Evolutionary conservation across 2,888 invertebrate species (phyloP).

Genomic region (Pandemis cinnamomeana): DNA sequence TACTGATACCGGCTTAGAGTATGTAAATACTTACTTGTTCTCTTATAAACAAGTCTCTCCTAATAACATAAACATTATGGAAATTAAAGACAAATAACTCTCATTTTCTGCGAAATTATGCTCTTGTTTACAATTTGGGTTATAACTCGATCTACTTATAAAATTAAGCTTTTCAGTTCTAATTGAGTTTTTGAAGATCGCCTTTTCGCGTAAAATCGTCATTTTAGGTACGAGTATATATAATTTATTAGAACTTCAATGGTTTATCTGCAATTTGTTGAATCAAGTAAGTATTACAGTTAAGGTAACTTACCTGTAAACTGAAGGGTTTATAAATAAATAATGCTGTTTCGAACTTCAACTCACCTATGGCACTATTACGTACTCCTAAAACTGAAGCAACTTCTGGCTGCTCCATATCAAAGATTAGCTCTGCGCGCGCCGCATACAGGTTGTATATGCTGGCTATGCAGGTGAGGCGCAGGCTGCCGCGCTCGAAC

Average conservation of each 20-base stretch:
- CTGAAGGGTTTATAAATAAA: not conserved
- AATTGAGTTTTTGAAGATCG: slow-evolving; percentile 14
- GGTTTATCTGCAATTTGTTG: not conserved
- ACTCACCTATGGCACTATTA: slow-evolving; percentile 84
- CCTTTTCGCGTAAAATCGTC: not conserved
- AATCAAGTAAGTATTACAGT: slow-evolving; percentile 3
- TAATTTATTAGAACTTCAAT: not conserved
- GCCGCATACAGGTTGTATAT: slow-evolving; percentile 88
- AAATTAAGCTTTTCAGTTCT: not conserved
- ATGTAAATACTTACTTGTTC: slow-evolving; percentile 7
- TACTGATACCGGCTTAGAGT: not conserved
- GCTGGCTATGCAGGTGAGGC: slow-evolving; percentile 87
- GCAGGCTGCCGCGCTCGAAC: slow-evolving; percentile 87
- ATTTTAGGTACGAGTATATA: not conserved
- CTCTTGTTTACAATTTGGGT: slow-evolving; percentile 1
- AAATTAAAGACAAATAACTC: slow-evolving; percentile 31
- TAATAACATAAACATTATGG: slow-evolving; percentile 27
- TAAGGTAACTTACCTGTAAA: not conserved
- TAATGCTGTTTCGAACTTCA: not conserved
- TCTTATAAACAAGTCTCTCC: slow-evolving; percentile 1
- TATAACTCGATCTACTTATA: slow-evolving; percentile 11
- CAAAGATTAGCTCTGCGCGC: slow-evolving; percentile 86
- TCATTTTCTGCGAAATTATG: slow-evolving; percentile 6
- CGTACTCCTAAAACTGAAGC: slow-evolving; percentile 90
- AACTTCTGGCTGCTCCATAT: slow-evolving; percentile 90